Percentiles rank a stretch among this genome's conserved stretches.
Evolutionary conservation across 2,888 invertebrate species (phyloP).

Genomic region (Eristalis intricaria): DNA sequence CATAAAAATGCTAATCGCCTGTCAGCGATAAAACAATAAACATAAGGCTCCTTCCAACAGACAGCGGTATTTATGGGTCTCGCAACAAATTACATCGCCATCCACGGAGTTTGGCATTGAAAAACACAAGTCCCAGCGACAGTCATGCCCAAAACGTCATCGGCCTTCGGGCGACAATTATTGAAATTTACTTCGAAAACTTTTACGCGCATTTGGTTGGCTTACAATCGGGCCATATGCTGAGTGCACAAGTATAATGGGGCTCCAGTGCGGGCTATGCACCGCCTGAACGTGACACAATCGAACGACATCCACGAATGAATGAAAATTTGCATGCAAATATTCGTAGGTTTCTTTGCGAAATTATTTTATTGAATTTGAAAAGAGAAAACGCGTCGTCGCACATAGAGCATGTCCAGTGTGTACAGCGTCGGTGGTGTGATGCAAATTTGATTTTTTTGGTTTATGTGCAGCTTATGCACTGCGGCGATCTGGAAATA

Average conservation of each 20-base stretch:
- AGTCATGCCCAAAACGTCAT: background rate
- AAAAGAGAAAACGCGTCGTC: background rate
- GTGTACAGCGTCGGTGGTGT: background rate
- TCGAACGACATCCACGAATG: slow-evolving; percentile 22
- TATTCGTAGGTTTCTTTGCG: background rate
- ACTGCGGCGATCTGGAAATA: background rate
- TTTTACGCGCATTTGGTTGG: background rate
- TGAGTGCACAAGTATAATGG: background rate
- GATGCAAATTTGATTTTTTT: background rate
- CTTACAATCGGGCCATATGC: background rate
- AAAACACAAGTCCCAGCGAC: background rate
- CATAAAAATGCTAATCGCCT: background rate
- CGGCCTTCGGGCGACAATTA: background rate
- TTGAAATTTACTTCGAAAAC: background rate
- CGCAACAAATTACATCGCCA: slow-evolving; percentile 35
- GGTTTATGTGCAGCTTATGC: background rate
- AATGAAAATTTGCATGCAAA: slow-evolving; percentile 15
- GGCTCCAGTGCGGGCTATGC: background rate
- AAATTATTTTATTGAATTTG: background rate
- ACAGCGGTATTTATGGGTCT: slow-evolving; percentile 1
- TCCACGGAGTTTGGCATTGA: slow-evolving; percentile 11
- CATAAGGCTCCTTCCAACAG: background rate
- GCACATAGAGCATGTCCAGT: background rate
- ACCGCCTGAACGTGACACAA: slow-evolving; percentile 36
- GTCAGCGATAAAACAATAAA: background rate